Evolutionary conservation across 2,797 vertebrate species (phyloP), one percentile per base, ranked within the genome.

Genomic region (Stomatorhinus walkeri): DNA sequence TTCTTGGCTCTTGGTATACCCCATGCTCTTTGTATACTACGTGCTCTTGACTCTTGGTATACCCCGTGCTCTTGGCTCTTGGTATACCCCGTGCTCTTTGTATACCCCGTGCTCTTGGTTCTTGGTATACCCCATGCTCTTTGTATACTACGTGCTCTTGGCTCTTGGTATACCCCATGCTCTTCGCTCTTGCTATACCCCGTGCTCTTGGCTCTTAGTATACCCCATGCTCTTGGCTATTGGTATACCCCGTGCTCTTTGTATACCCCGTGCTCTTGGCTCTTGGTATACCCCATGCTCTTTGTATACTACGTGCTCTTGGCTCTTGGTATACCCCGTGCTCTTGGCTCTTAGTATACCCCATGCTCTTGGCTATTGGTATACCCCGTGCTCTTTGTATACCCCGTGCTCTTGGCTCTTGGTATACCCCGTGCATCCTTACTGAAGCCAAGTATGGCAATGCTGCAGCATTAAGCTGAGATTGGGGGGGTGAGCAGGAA

Each of bases 401-500:
- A 48, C 8, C 1, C 7, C 46, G 8, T 1, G 1, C 8, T 48
- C 46, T 48, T 49, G 48, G 48, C 48, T 49, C 48, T 49, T 49
- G 48, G 48, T 51, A 52, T 52, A 52, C 51, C 51, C 51, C 14
- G 12, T 16, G 22, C 46, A 19, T 86, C 24, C 51, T 86, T 86
- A 54, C 12, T 32, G 24, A 32, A 54, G 49, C 10, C 61, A 28
- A 10, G 3, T 28, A 68, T 68, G 61, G 24, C 61, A 68, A 28
- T 14, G 61, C 24, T 28, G 61, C 22, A 24, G 8, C 10, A 68
- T 32, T 92, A 92, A 91, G 90, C 91, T 28, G 91, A 83, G 43
- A n/a, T 2, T 22, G 79, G 90, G 90, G 93, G 93, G 92, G 88
- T 88, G 90, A 90, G 89, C 88, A 91, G 89, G 90, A 88, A 89